Evolutionary conservation across 2,888 invertebrate genomes (phyloP), one percentile per base, ranked within the genome.

Genomic region (Mythimna lalbum): DNA sequence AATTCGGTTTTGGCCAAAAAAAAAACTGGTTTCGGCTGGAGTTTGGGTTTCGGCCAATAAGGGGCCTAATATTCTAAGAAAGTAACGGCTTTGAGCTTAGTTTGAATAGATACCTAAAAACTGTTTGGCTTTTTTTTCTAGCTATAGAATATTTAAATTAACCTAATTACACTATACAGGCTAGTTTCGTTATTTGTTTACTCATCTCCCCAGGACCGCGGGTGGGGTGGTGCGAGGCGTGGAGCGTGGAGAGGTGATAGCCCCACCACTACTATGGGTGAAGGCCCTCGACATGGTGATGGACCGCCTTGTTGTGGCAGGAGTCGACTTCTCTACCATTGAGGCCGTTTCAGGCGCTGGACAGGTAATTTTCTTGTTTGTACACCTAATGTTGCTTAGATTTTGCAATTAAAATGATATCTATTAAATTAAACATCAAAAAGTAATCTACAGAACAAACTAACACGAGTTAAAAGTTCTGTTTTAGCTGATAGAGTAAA

Each of bases 191-290:
- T 19, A 43, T 4, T 17, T 6, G 21, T 31, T 50, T 21, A 5
- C 21, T 10, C 23, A 19, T 59, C 14, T 52, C 19, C 9, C 2
- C 76, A 96, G 97, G 74, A 97, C 97, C 0, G 93, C 94, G 1
- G 97, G 97, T 0, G 97, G 97, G 0, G 96, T 96, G 76, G 94
- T 96, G 78, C 90, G 94, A 0, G 96, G 96, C 1, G 88, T 91
- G 27, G 94, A 93, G 71, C 76, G 87, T 5, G 94, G 92, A 4
- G 97, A 97, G 91, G 98, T 98, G 81, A 97, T 97, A 57, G 98
- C 98, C 1, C 99, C 99, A 1, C 97, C 98, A 0, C 95, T 98
- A 36, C 98, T 99, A 97, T 99, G 99, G 99, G 97, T 99, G 10
- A 99, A 99, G 94, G 99, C 99, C 0, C 91, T 99, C 57, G 99